Evolutionary conservation across 2,113 vertebrate species (phyloP), one percentile per base, ranked within the genome.

Genomic region (Syngnathus scovelli): DNA sequence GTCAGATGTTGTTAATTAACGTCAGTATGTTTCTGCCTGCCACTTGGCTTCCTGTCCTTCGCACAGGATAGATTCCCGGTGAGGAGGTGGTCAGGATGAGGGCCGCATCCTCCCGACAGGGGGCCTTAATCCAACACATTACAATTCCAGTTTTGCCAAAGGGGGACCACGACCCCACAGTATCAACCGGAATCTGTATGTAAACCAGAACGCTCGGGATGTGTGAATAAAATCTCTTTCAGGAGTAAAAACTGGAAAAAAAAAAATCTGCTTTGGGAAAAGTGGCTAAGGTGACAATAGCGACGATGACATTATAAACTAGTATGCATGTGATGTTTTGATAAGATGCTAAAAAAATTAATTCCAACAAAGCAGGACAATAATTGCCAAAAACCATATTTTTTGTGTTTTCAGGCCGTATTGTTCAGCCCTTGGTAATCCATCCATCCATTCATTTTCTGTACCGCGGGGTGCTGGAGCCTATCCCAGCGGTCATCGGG

Each of bases 1-100:
- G 90, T 91, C 90, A 91, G 89, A 92, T 92, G 91, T 91, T 91
- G 90, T 90, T 92, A 91, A 92, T 91, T 92, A 92, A 92, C 85
- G 87, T 91, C 89, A 90, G 90, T 90, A 89, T 91, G 91, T 89
- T 90, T 73, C 86, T 88, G 66, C 72, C 90, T 88, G 88, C 79
- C 88, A 87, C 88, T 89, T 86, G 81, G 85, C 87, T 90, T 90
- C 89, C 86, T 90, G 88, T 89, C 84, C 85, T 87, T 78, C 76
- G 76, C 69, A 69, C 87, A 78, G 83, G 85, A 86, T 86, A 86
- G 84, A 89, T 81, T 74, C 55, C 78, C 77, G 48, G 76, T 86
- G 85, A 77, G 87, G 79, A 78, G 78, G 86, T 76, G 75, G 76
- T 68, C 70, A 39, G 61, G 58, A 71, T 48, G 68, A 67, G 41